phyloP scores from a whole-genome alignment of 1,140 invertebrate species.

The Aphidius gifuensis region DNA sequence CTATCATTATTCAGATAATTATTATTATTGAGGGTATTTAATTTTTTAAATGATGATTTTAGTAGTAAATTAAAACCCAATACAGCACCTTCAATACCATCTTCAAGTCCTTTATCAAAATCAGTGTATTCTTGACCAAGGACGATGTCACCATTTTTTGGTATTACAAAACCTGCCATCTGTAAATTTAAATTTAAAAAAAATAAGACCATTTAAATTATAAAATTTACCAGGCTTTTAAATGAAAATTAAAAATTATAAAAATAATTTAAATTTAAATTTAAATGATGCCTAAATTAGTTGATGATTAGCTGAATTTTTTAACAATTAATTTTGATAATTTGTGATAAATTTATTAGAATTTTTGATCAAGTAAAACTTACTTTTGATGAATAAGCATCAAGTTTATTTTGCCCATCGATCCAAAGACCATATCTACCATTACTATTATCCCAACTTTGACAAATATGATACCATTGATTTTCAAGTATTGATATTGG shows the following conservation, averaged over 20 bases:
- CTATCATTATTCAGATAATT: constrained; percentile 19
- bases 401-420: constrained; percentile 54
- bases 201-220: constrained; percentile 1
- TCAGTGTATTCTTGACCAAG: constrained; percentile 67
- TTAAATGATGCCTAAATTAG: no score
- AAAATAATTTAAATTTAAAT: no score
- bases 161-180: constrained; percentile 55
- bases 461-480: constrained; percentile 65
- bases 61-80: constrained; percentile 66
- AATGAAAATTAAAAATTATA: background rate
- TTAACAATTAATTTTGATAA: no score
- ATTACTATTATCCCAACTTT: constrained; percentile 61
- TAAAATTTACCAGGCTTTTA: constrained; percentile 2
- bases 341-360: no score
- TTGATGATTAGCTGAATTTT: no score
- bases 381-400: constrained; percentile 23
- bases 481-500: constrained; percentile 53
- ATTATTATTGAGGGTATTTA: constrained; percentile 7
- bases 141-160: constrained; percentile 61
- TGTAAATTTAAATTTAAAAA: constrained; percentile 39
- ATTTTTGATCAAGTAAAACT: no score
- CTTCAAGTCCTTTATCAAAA: constrained; percentile 61
- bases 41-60: constrained; percentile 53
- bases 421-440: constrained; percentile 62
- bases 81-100: constrained; percentile 66